Percentiles rank a stretch among this genome's conserved stretches.
These are phyloP conservation scores for Autographa pulchrina DNA, from an alignment of 2,888 invertebrate species.

Conservation along the genomic window DNA sequence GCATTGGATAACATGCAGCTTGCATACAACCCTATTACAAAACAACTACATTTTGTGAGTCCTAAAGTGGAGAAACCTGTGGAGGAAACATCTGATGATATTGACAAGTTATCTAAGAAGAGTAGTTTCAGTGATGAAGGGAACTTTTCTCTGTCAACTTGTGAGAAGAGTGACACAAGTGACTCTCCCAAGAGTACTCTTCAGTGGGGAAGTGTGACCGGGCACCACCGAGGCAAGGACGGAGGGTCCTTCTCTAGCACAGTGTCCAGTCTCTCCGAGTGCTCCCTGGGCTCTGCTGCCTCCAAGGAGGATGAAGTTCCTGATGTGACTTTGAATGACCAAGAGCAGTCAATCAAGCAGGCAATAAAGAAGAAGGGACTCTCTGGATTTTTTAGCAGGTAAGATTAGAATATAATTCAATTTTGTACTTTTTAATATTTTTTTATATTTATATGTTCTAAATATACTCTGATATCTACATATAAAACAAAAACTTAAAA, in stretches of 20 bases:
- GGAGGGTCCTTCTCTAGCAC: slow-evolving; percentile 92
- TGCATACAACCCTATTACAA: slow-evolving; percentile 93
- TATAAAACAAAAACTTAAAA: not conserved
- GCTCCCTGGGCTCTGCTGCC: slow-evolving; percentile 90
- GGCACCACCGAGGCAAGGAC: slow-evolving; percentile 88
- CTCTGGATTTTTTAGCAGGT: slow-evolving; percentile 91
- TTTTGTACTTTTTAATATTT: not conserved
- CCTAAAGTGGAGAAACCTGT: slow-evolving; percentile 79
- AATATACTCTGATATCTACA: no score
- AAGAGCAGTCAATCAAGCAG: slow-evolving; percentile 69
- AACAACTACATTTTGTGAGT: slow-evolving; percentile 91
- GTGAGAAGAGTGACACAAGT: slow-evolving; percentile 88
- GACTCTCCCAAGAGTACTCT: slow-evolving; percentile 87
- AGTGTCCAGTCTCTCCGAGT: slow-evolving; percentile 92
- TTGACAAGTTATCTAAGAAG: slow-evolving; percentile 85
- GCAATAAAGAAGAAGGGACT: slow-evolving; percentile 89
- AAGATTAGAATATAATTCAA: slow-evolving; percentile 52
- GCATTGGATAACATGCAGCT: slow-evolving; percentile 93
- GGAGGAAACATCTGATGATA: slow-evolving; percentile 76
- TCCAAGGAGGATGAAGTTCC: slow-evolving; percentile 86
- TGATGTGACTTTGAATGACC: slow-evolving; percentile 69
- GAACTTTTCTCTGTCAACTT: slow-evolving; percentile 85
- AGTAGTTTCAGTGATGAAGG: slow-evolving; percentile 88
- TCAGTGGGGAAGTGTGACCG: slow-evolving; percentile 85
- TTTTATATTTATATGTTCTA: not conserved